Base-by-base conservation (phyloP, 2,113 vertebrate genomes). In the Tachuris rubrigastra region DNA sequence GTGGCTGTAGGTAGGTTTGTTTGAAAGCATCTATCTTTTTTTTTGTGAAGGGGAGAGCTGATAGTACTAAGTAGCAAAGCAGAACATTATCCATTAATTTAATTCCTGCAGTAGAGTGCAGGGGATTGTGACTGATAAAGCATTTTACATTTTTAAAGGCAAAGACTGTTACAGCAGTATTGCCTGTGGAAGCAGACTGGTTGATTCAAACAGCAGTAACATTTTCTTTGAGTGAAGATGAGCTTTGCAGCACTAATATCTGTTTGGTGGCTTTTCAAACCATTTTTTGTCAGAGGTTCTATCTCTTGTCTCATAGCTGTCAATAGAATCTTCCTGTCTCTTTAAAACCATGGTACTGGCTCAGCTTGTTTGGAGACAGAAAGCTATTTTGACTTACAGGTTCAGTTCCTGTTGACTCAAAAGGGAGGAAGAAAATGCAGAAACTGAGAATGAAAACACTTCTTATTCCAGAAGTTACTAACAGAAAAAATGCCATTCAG, bases 331-430 rank as follows among this genome's bases (percentile, higher is more conserved):
- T 33, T 25, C 16, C 58, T 92, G 5, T 75, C 53, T 82, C 83
- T 92, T 93, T 85, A 92, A 90, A 80, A 84, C 23, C 49, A 15
- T 1, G 14, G 24, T 66, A 44, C 62, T 94, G 85, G 91, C 62
- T 96, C 74, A 92, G 59, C 52, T 60, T 94, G 42, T 97, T 94
- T 94, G 81, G 56, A 96, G 65, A 93, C 79, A 95, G 91, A 96
- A 97, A 96, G 87, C 41, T 94, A 52, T 95, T 97, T 94, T 93
- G 89, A 94, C 83, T 97, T 96, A 78, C 37, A 97, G 93, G 93
- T 97, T 97, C 92, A 96, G 49, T 93, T 97, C 93, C 90, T 96
- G 71, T 96, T 96, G 95, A 95, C 72, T 91, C 76, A 71, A 79
- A 87, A 81, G 72, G 47, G 73, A 96, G 89, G 87, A 97, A 96